Percentiles rank a stretch among this genome's conserved stretches.
Conservation (phyloP, 1,140 invertebrate genomes). For the Drosophila subpulchrella region DNA sequence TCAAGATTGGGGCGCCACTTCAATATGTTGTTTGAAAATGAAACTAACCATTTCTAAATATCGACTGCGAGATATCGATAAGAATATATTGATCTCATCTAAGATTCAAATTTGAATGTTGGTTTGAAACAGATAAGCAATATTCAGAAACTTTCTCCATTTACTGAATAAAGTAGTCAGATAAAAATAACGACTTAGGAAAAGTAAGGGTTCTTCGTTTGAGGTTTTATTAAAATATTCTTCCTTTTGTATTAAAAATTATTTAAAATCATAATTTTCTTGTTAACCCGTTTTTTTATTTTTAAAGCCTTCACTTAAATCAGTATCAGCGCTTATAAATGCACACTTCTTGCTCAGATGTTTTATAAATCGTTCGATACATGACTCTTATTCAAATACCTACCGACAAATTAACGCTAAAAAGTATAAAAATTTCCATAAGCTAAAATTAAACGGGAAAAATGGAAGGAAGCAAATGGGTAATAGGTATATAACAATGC, state of each 20-base stretch:
- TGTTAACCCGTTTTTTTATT: neutral
- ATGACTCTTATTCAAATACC: conserved; percentile 45
- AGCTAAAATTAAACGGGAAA: conserved; percentile 33
- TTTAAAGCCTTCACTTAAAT: neutral
- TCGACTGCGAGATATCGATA: neutral
- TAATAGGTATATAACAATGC: conserved; percentile 43
- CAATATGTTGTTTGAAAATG: neutral
- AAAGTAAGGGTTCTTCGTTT: neutral
- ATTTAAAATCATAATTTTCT: neutral
- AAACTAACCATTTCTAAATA: neutral
- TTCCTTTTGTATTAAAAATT: neutral
- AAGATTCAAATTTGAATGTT: neutral
- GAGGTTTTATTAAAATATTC: too few species aligned
- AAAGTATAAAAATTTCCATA: conserved; percentile 41
- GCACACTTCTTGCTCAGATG: neutral
- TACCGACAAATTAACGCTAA: conserved; percentile 46
- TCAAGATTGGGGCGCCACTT: neutral
- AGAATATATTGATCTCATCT: neutral
- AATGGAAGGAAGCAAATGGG: conserved; percentile 21
- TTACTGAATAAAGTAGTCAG: too few species aligned
- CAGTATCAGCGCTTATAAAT: neutral
- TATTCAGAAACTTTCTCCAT: neutral
- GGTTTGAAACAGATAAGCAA: neutral
- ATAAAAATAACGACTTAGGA: neutral
- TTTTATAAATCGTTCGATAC: conserved; percentile 22